phyloP scores from a whole-genome alignment of 1,140 invertebrate genomes.

The Gryllus bimaculatus region DNA sequence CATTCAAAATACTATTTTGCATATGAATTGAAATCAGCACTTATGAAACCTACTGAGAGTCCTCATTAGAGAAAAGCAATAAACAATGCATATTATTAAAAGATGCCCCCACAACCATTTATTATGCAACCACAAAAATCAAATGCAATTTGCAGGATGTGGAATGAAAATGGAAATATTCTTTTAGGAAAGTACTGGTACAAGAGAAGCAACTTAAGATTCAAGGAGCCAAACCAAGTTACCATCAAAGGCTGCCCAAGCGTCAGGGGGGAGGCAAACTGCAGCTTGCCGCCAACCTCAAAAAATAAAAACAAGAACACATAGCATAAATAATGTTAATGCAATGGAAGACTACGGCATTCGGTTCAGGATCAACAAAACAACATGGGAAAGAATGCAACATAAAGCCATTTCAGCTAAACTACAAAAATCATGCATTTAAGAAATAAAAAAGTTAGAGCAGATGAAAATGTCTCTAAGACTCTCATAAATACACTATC shows the following conservation, averaged over 20 bases:
- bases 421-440: constrained; percentile 3
- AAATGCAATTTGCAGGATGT: background rate
- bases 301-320: constrained; percentile 26
- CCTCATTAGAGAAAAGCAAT: background rate
- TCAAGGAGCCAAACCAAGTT: constrained; percentile 25
- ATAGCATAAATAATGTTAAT: constrained; percentile 19
- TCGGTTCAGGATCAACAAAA: constrained; percentile 12
- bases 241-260: constrained; percentile 28
- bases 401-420: constrained; percentile 12
- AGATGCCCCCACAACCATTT: background rate
- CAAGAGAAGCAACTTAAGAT: background rate
- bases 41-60: background rate
- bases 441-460: background rate
- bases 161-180: background rate
- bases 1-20: background rate
- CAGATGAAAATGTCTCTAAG: background rate
- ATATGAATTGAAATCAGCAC: background rate
- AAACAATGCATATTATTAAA: background rate
- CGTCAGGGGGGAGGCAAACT: constrained; percentile 27
- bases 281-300: constrained; percentile 29
- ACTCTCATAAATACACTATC: too few relatives aligned
- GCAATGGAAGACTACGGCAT: constrained; percentile 14
- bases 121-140: background rate
- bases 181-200: background rate
- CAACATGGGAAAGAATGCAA: constrained; percentile 19